Base-by-base conservation (phyloP, 2,888 invertebrate species). In the Ectemnius cavifrons region DNA sequence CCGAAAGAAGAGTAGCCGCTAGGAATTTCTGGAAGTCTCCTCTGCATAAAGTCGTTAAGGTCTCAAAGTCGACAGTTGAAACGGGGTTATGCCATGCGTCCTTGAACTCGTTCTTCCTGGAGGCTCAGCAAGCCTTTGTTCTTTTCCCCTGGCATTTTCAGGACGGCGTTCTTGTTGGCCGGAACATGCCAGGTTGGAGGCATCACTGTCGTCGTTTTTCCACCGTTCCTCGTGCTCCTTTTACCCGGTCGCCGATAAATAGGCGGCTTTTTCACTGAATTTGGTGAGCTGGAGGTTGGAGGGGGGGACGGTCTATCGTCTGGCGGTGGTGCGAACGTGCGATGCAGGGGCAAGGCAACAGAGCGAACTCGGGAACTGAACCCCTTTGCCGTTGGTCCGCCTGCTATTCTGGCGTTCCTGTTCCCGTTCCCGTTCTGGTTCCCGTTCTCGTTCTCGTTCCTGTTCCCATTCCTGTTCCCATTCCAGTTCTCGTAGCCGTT, bases 241-340 rank as follows among this genome's bases (percentile, higher is more conserved):
- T 63, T 49, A n/a, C 70, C 47, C 65, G 63, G 63, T 66, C 56
- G 64, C 79, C 71, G 78, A 74, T 75, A 75, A 79, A 77, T 79
- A 75, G 75, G 71, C 72, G 66, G 63, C 47, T 52, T 67, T 78
- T 75, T 75, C 70, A 62, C 67, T 72, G 74, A 78, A 69, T 73
- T 70, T 70, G 68, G 67, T 69, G 57, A 72, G 71, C 37, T 37
- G 37, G 37, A 8, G 37, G 37, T 6, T 37, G 37, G 37, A 37
- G 37, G 0, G 1, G 8, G 37, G 2, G 11, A 4, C 37, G 37
- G 37, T 37, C 37, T 37, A 37, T 37, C 37, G 37, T 37, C 37
- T 37, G 37, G 37, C 37, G 37, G 11, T 37, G 8, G 37, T 37
- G 37, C 37, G 37, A 37, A 37, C 37, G 37, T 37, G 37, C 37